Evolutionary conservation across 2,797 vertebrate species (phyloP).

Genomic region (Emys orbicularis): DNA sequence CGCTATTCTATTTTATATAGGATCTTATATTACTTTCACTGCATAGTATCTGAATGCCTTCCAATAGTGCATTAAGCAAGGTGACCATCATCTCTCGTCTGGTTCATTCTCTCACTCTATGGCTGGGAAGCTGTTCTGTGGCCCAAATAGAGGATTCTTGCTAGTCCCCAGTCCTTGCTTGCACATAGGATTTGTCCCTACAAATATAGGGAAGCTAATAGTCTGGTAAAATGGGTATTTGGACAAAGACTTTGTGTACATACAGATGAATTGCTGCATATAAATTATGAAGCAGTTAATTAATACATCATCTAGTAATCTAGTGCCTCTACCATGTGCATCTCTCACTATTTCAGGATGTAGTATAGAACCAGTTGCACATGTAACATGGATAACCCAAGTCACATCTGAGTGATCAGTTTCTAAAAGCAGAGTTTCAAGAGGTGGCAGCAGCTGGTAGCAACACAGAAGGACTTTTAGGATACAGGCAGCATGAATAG

Average conservation of each 20-base stretch:
- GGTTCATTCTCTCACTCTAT: neutral
- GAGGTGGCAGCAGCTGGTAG: neutral
- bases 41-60: neutral
- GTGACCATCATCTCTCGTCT: neutral
- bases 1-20: neutral
- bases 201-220: fast-evolving
- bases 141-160: neutral
- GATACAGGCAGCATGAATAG: neutral
- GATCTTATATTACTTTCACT: neutral
- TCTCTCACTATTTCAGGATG: neutral
- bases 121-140: neutral
- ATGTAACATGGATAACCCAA: neutral
- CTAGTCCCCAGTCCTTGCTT: neutral
- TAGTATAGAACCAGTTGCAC: neutral
- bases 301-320: neutral
- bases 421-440: neutral
- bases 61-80: neutral
- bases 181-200: neutral
- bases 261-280: neutral
- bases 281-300: neutral
- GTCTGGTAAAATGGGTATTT: neutral
- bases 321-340: neutral
- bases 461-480: neutral
- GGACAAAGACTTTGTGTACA: neutral
- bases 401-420: neutral